Evolutionary conservation across 2,113 vertebrate genomes (phyloP).

Genomic region (Dissostichus mawsoni): DNA sequence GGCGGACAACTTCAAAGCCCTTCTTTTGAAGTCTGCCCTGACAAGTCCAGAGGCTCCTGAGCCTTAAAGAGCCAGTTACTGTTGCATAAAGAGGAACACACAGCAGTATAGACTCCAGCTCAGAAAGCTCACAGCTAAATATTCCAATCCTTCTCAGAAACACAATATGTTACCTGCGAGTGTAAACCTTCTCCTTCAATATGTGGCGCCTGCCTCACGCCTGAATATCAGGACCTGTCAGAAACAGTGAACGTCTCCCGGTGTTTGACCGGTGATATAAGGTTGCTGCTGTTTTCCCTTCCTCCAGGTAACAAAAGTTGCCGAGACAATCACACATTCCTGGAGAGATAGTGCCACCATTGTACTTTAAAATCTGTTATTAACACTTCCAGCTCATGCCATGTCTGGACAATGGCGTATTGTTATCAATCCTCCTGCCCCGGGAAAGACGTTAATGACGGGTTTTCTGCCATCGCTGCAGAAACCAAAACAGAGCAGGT

Average conservation of each 20-base stretch:
- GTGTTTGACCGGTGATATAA: conserved; percentile 47
- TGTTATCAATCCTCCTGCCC: conserved; percentile 50
- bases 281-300: conserved; percentile 22
- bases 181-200: conserved; percentile 25
- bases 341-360: conserved; percentile 47
- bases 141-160: not conserved
- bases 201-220: not conserved
- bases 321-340: conserved; percentile 43
- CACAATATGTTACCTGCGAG: conserved; percentile 5
- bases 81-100: conserved; percentile 22
- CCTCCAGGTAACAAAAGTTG: conserved; percentile 33
- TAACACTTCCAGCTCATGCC: conserved; percentile 38
- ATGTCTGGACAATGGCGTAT: conserved; percentile 49
- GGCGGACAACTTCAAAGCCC: conserved; percentile 54
- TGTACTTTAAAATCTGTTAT: conserved; percentile 38
- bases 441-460: conserved; percentile 36
- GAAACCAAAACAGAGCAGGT: conserved; percentile 60
- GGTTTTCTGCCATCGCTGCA: conserved; percentile 4
- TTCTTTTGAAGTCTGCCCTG: conserved; percentile 61
- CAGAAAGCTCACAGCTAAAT: not conserved
- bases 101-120: conserved; percentile 3
- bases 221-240: conserved; percentile 8
- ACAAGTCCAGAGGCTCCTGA: conserved; percentile 32
- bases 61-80: conserved; percentile 40
- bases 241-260: not conserved